Evolutionary conservation across 1,140 invertebrate genomes (phyloP).

Genomic region (Drosophila sp.): DNA sequence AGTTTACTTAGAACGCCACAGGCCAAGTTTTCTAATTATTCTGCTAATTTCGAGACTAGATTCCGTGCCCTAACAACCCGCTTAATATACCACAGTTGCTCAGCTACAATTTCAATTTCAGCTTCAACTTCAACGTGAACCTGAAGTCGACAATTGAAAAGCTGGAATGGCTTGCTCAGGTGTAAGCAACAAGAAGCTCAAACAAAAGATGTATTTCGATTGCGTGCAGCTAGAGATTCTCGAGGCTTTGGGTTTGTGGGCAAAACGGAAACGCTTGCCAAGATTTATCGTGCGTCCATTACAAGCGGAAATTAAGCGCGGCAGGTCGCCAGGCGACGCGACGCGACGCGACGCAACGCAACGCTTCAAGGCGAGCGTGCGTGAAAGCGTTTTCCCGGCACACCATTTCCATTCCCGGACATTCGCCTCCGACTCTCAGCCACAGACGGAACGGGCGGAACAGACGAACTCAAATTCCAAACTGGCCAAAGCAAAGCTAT

Average conservation of each 20-base stretch:
- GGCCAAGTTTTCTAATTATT: constrained; percentile 35
- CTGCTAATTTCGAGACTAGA: constrained; percentile 31
- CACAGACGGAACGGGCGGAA: constrained; percentile 3
- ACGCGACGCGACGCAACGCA: background rate
- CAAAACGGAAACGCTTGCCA: constrained; percentile 70
- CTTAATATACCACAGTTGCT: constrained; percentile 18
- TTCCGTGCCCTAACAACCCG: background rate
- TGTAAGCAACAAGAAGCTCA: constrained; percentile 40
- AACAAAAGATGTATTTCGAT: constrained; percentile 65
- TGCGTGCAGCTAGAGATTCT: constrained; percentile 54
- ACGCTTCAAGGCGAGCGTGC: constrained; percentile 68
- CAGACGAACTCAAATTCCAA: constrained; percentile 54
- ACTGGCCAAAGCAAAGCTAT: constrained; percentile 76
- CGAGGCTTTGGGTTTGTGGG: constrained; percentile 23
- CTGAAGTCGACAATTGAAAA: constrained; percentile 43
- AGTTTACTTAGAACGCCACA: constrained; percentile 17
- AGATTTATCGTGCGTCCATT: constrained; percentile 82
- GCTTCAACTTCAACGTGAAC: background rate
- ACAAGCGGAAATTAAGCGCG: constrained; percentile 83
- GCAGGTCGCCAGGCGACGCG: constrained; percentile 61
- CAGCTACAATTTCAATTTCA: too few species aligned
- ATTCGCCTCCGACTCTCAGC: background rate
- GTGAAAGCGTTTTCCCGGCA: constrained; percentile 79
- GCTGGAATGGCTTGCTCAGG: constrained; percentile 21
- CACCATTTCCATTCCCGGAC: background rate